Base-by-base conservation (phyloP, 2,888 invertebrate species). In the Mimumesa dahlbomi region DNA sequence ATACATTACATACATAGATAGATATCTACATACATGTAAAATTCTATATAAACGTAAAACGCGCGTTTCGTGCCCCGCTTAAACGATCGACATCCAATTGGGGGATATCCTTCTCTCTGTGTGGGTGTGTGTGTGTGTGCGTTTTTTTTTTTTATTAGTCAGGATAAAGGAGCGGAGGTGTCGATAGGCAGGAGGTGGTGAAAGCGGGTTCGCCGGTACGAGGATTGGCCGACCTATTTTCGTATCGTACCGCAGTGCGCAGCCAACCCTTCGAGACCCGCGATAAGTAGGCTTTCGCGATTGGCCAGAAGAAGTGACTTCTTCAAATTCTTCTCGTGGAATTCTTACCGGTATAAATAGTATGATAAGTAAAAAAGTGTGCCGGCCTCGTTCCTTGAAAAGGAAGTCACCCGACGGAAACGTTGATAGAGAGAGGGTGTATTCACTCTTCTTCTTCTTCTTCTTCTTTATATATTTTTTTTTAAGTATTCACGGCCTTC, bases 201-300 rank as follows among this genome's bases (percentile, higher is more conserved):
- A 76, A 72, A 79, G 62, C 73, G 70, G 25, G 25, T 25, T 25
- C 69, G 68, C 75, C 71, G 71, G 73, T 67, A 68, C 68, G 80
- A 77, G 81, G 74, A 82, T 80, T 78, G 80, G 82, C 59, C 80
- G 80, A 80, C 79, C 81, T 80, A 81, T 81, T 81, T 81, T 74
- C 78, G 79, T 73, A 65, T 63, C 63, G 59, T 79, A 71, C 79
- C 75, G 77, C 80, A 78, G 67, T 80, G 77, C 81, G 79, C 74
- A 80, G 76, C 73, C 70, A 71, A 73, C 71, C 79, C 71, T 77
- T 61, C 69, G 67, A 62, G 63, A 54, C 66, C n/a, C 59, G 64
- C 67, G 81, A 81, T 77, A 81, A 79, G 75, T 59, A 75, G 62
- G 63, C 69, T 50, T 54, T 13, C 40, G 36, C 72, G 77, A 77